A percentile compares a stretch with the other conserved stretches of the same genome.
phyloP scores from a whole-genome alignment of 2,113 vertebrate species.

The Ameiurus melas region DNA sequence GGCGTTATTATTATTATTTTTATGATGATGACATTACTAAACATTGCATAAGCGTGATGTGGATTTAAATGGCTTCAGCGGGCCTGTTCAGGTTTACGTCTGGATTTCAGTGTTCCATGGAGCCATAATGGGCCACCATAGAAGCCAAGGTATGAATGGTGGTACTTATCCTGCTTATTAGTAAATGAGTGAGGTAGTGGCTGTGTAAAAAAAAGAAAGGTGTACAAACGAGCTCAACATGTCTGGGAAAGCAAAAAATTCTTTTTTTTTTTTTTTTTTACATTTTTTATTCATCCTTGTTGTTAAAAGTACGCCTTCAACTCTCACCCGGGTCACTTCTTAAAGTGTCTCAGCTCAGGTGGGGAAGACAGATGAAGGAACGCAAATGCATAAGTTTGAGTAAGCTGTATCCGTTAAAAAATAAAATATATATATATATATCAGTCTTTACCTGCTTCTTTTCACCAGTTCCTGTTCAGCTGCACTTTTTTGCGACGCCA shows the following conservation, averaged over 20 bases:
- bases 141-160: constrained; percentile 27
- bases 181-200: constrained; percentile 25
- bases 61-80: background rate
- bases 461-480: background rate
- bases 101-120: constrained; percentile 29
- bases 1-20: background rate
- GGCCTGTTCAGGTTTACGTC: constrained; percentile 13
- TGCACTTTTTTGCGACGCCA: background rate
- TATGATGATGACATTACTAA: background rate
- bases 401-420: background rate
- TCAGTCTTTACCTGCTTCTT: background rate
- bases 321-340: constrained; percentile 22
- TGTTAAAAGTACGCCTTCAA: constrained; percentile 33
- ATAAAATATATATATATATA: background rate
- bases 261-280: too few species aligned
- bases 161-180: constrained; percentile 28
- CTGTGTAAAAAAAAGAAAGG: constrained; percentile 14
- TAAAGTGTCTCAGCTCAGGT: constrained; percentile 27
- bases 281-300: constrained; percentile 32
- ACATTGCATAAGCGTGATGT: background rate
- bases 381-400: background rate
- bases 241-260: constrained; percentile 20
- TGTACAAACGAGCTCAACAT: constrained; percentile 19
- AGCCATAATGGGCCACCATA: constrained; percentile 31
- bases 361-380: background rate